Conservation (phyloP, 2,888 invertebrate genomes). For the Coenonympha glycerion region DNA sequence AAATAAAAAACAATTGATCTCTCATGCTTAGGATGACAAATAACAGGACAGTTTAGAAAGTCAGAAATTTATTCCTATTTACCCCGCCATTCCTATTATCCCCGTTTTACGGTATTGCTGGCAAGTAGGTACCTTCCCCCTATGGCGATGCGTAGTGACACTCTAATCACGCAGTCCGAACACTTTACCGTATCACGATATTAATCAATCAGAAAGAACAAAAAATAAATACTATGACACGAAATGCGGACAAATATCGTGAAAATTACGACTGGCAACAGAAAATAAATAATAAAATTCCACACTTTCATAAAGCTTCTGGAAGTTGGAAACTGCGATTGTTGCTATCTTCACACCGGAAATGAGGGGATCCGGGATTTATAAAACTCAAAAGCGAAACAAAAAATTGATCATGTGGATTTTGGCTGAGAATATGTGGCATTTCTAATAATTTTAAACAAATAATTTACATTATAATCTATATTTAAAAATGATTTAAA, state of each 20-base stretch:
- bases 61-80: too few relatives aligned
- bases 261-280: constrained; percentile 67
- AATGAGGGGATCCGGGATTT: constrained; percentile 58
- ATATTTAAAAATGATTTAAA: background rate
- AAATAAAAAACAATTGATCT: too few relatives aligned
- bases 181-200: constrained; percentile 43
- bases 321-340: too few relatives aligned
- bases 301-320: constrained; percentile 73
- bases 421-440: constrained; percentile 49
- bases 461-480: constrained; percentile 8
- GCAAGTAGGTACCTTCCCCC: constrained; percentile 65
- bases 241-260: constrained; percentile 57
- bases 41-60: too few relatives aligned
- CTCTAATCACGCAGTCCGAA: constrained; percentile 37
- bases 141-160: constrained; percentile 62
- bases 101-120: constrained; percentile 62
- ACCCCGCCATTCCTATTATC: too few relatives aligned
- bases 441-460: constrained; percentile 49
- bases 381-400: constrained; percentile 54
- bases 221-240: constrained; percentile 61
- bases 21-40: too few relatives aligned
- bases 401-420: constrained; percentile 46
- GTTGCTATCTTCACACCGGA: constrained; percentile 74
- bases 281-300: constrained; percentile 73
- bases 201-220: constrained; percentile 47